Base-by-base conservation (phyloP, 2,888 invertebrate species). In the Geophilus truncorum region DNA sequence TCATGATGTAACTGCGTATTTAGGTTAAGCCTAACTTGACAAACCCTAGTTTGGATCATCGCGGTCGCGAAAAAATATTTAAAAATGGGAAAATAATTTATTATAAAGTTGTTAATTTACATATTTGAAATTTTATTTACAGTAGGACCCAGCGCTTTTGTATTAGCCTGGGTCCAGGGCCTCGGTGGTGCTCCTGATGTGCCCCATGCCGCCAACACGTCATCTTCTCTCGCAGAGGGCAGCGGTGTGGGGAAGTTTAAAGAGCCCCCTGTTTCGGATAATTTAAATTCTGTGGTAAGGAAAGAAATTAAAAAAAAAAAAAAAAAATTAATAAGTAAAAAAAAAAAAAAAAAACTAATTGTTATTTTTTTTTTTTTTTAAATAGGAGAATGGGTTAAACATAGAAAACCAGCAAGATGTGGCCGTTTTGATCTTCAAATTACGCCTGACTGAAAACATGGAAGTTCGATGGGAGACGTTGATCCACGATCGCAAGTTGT, bases 161-260 rank as follows among this genome's bases (percentile, higher is more conserved):
- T 88, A 90, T 91, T 89, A 90, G 95, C 93, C 94, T 97, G 93
- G 96, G 96, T 89, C 93, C 95, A 91, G 96, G 96, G 96, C 97
- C 97, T 96, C 97, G 94, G 97, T 97, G 94, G 95, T 97, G 96
- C 94, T 97, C 97, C 97, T 98, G 97, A 97, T 97, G 97, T 92
- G 92, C 96, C 96, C 94, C 94, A 92, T 91, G 92, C 92, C 91
- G 91, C 91, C 91, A 89, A 90, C 87, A 91, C 90, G 85, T 85
- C 85, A 84, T 87, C 87, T 86, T 85, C 86, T 88, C 89, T 89
- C 90, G 89, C 90, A 90, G 91, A 91, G 91, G 91, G 91, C 91
- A 90, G 89, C 90, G 91, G 91, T 89, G 90, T 91, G 91, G 91
- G 91, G 91, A 90, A 90, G 89, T 88, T 88, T 87, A 90, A 89